Conservation (phyloP, 2,797 vertebrate species). For the Heteromormyrus szaboi region DNA sequence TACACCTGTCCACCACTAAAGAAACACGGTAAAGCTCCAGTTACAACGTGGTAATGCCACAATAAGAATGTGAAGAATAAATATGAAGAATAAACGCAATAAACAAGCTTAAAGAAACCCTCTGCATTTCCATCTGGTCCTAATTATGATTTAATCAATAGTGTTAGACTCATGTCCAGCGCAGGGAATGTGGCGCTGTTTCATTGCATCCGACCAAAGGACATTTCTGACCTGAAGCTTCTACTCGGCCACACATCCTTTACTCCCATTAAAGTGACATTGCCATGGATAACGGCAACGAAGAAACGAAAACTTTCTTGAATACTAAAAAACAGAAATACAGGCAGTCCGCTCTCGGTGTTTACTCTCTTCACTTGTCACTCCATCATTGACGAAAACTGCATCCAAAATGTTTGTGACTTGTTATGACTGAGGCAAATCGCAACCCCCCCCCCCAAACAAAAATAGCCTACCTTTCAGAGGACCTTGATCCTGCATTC, state of each 20-base stretch:
- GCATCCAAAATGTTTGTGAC: neutral
- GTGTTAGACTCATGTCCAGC: neutral
- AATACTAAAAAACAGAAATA: neutral
- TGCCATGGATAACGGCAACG: neutral
- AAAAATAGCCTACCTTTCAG: neutral
- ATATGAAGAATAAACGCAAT: neutral
- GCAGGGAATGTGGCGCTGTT: neutral
- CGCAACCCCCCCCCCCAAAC: neutral
- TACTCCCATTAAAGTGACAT: neutral
- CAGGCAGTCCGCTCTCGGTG: neutral
- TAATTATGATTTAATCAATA: neutral
- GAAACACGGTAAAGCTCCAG: neutral
- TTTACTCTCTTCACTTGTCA: neutral
- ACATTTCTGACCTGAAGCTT: neutral
- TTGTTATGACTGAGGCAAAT: neutral
- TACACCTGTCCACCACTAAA: neutral
- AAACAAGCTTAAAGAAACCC: neutral
- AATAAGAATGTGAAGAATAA: neutral
- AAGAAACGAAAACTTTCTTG: neutral
- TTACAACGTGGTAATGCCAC: neutral
- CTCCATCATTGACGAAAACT: neutral
- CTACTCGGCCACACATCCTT: neutral
- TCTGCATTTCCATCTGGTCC: neutral
- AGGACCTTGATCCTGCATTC: neutral
- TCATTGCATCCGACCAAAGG: neutral